phyloP scores from a whole-genome alignment of 2,888 invertebrate genomes.

The Cantharis nigra region DNA sequence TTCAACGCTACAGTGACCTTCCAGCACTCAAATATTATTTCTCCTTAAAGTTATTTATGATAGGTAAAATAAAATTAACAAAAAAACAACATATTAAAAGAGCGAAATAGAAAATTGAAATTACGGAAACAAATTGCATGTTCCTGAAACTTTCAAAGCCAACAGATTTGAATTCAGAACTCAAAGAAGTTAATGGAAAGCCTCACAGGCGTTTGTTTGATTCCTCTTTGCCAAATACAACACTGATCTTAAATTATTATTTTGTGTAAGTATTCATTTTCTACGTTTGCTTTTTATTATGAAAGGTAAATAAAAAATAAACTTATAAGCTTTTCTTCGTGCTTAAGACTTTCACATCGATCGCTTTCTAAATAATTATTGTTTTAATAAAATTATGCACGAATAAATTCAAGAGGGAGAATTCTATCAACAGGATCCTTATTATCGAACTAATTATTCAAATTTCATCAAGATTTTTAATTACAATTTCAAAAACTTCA shows the following conservation, averaged over 20 bases:
- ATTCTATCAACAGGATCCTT: background rate
- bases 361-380: background rate
- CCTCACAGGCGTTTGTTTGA: slow-evolving; percentile 65
- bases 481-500: background rate
- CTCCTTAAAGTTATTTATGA: background rate
- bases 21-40: background rate
- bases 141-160: slow-evolving; percentile 35
- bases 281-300: slow-evolving; percentile 46
- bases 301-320: slow-evolving; percentile 28
- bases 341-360: background rate
- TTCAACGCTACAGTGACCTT: background rate
- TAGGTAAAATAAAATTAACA: slow-evolving; percentile 21
- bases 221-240: slow-evolving; percentile 48
- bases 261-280: slow-evolving; percentile 43
- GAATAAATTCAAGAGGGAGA: background rate
- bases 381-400: background rate
- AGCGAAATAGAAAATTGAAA: slow-evolving; percentile 39
- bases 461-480: background rate
- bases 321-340: background rate
- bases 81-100: slow-evolving; percentile 28
- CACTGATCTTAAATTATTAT: slow-evolving; percentile 50
- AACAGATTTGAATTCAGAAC: slow-evolving; percentile 34
- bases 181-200: slow-evolving; percentile 61
- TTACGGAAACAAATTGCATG: slow-evolving; percentile 43
- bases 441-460: background rate